These are phyloP conservation scores for Rhinophrynus dorsalis DNA, from an alignment of 2,797 vertebrate species.

Conservation along the genomic window DNA sequence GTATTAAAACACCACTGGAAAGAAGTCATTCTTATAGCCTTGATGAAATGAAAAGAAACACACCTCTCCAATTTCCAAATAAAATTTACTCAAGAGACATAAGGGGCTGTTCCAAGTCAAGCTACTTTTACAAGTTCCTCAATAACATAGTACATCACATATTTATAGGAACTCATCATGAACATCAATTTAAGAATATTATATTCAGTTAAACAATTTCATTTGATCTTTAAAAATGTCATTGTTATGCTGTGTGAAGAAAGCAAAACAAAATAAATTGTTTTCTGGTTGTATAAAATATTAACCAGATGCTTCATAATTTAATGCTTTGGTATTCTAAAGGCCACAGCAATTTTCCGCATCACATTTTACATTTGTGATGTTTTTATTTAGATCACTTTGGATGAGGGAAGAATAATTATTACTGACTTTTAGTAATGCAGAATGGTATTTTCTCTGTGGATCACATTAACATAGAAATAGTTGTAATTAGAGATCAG, in stretches of 20 bases:
- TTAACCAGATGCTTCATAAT: conserved; percentile 51
- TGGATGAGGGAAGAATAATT: conserved; percentile 33
- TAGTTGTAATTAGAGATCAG: conserved; percentile 51
- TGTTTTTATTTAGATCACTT: conserved; percentile 44
- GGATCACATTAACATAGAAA: conserved; percentile 45
- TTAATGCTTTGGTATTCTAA: conserved; percentile 46
- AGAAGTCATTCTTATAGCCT: no score
- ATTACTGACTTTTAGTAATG: conserved; percentile 12
- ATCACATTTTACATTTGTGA: conserved; percentile 48
- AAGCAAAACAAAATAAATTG: conserved; percentile 41
- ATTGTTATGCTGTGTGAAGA: conserved; percentile 40
- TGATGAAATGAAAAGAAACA: no score
- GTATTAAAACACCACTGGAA: no score
- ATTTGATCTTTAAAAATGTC: conserved; percentile 49
- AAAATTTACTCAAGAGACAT: no score
- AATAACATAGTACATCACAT: no score
- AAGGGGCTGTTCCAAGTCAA: no score
- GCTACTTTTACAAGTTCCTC: no score
- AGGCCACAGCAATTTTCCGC: conserved; percentile 47
- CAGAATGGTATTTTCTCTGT: conserved; percentile 40
- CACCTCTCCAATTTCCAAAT: no score
- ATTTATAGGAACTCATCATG: no score
- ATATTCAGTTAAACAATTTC: conserved; percentile 44
- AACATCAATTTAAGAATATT: conserved; percentile 46
- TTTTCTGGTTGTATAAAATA: conserved; percentile 48